Percentiles rank a stretch among this genome's conserved stretches.
phyloP scores from a whole-genome alignment of 2,113 vertebrate species.

The Xyliphius kryptos region DNA sequence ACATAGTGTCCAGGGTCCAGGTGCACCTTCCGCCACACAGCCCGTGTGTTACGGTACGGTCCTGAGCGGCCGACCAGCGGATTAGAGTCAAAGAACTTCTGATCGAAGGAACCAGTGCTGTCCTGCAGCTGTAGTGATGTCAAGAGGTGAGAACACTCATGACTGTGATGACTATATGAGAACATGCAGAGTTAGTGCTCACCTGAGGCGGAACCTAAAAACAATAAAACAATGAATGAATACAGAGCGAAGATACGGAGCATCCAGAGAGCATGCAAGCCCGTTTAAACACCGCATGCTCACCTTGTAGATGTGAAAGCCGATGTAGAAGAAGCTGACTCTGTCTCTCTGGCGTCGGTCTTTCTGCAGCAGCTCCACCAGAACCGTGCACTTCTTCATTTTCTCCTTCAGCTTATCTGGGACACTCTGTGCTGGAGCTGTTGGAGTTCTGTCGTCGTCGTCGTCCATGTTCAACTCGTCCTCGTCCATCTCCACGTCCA shows the following conservation, averaged over 20 bases:
- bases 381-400: constrained; percentile 54
- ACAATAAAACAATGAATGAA: too few species aligned
- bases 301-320: constrained; percentile 68
- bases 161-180: neutral
- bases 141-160: neutral
- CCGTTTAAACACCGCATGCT: constrained; percentile 5
- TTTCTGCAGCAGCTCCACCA: constrained; percentile 72
- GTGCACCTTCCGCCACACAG: constrained; percentile 58
- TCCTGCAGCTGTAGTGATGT: constrained; percentile 48
- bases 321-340: constrained; percentile 57
- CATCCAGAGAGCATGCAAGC: neutral
- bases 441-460: constrained; percentile 10
- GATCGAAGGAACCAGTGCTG: constrained; percentile 44
- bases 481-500: constrained; percentile 41
- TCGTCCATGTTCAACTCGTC: constrained; percentile 27
- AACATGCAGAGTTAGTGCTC: constrained; percentile 20
- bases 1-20: constrained; percentile 65
- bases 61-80: constrained; percentile 59
- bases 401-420: constrained; percentile 48
- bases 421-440: constrained; percentile 24
- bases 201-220: constrained; percentile 61
- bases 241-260: too few species aligned
- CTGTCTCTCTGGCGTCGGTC: constrained; percentile 55
- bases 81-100: constrained; percentile 59
- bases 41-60: constrained; percentile 57